Evolutionary conservation across 2,113 vertebrate species (phyloP), one percentile per base, ranked within the genome.

Genomic region (Phrynocephalus versicolor): DNA sequence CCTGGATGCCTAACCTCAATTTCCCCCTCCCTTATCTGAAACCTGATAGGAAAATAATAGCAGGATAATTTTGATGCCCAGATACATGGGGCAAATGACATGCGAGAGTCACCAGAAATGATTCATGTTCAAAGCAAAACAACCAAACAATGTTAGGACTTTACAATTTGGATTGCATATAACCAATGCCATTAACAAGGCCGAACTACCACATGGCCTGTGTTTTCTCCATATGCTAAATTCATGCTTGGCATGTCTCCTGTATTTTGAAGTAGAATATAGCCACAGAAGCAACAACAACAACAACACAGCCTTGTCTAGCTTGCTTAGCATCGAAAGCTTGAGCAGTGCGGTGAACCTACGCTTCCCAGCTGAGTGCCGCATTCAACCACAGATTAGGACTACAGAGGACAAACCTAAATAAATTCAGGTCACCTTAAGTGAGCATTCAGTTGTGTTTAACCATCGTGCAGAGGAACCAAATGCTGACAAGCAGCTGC

Each of bases 361-460:
- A 27, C 30, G 69, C 39, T 87, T 77, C 57, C 21, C 65, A 41
- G 6, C 6, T 37, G 14, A 80, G 58, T 27, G 4, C 60, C 3
- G 69, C 51, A 10, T 21, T 67, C 82, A 21, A 23, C n/a, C 73
- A 39, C 33, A 70, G 35, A 19, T 82, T 78, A 58, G 58, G 79
- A 78, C 71, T 60, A 33, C 7, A 79, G 55, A 88, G 74, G 45
- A 39, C 70, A 78, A 76, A n/a, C n/a, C 82, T 55, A 79, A 88
- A 72, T 89, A 19, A 62, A 85, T 67, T 51, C 33, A 58, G 10
- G 69, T 84, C 37, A 62, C 58, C 58, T n/a, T 84, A 69, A 64
- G 0, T 77, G 72, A 89, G 62, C 41, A 73, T 64, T 19, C 41
- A 84, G 27, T 51, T 35, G 3, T 25, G 10, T 16, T 75, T 18